Base-by-base conservation (phyloP, 2,113 vertebrate species). In the Periophthalmus modestus region DNA sequence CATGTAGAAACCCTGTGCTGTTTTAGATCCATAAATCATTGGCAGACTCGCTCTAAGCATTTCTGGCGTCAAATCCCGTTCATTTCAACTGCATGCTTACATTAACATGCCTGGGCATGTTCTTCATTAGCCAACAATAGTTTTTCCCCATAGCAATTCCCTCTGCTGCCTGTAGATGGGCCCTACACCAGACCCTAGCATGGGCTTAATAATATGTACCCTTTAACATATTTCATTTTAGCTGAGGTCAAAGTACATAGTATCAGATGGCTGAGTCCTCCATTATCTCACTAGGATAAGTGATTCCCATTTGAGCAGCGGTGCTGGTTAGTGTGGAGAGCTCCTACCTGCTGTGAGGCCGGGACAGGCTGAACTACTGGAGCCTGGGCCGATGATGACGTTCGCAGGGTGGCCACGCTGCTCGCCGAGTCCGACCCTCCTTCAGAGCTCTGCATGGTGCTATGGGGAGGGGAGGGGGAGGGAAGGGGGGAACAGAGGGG, bases 401-500 rank as follows among this genome's bases (percentile, higher is more conserved):
- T 89, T 74, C 94, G 93, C 88, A 98, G 89, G 0, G 95, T 47
- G 19, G 90, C 88, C 88, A 96, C 95, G 0, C 95, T 94, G 69
- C 95, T 88, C 1, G 96, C 89, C 3, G 95, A 85, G 69, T 97
- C 96, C 18, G 96, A 94, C 79, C 93, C 94, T 63, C 92, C 93
- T 90, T 99, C 96, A 0, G 98, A 92, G 86, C 92, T 96, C 95
- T 99, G 98, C 98, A 98, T 98, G 88, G 93, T 98, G 91, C 43
- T 88, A 82, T 87, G 89, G 80, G 18, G 78, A 47, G 86, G 78
- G 83, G 72, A 24, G 68, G 15, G 62, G 21, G n/a, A 6, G 50
- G 80, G 73, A 62, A 19, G 23, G 23, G 39, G 57, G 16, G 86
- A 13, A 47, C 0, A 9, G 4, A 39, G 36, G 36, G 36, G 36